Percentiles rank a stretch among this genome's conserved stretches.
Conservation (phyloP, 2,888 invertebrate genomes). For the Cheilosia soror region DNA sequence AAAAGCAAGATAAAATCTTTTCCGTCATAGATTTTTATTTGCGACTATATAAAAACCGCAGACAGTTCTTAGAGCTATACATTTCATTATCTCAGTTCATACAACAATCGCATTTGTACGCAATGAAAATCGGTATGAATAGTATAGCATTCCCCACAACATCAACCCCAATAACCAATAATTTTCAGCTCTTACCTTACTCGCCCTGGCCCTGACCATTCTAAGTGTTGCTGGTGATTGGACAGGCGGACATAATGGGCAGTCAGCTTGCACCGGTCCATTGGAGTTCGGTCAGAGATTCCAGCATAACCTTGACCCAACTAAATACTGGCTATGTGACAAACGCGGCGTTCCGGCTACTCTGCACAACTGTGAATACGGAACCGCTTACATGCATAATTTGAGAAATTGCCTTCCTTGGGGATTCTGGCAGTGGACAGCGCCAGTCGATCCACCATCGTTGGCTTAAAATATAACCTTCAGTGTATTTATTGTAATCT, state of each 20-base stretch:
- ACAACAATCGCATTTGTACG: conserved; percentile 26
- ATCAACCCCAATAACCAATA: not conserved
- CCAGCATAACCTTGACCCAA: conserved; percentile 81
- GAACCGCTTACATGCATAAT: conserved; percentile 80
- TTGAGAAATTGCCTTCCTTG: conserved; percentile 81
- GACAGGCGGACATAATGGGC: conserved; percentile 78
- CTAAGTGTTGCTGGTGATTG: conserved; percentile 65
- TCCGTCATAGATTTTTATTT: not conserved
- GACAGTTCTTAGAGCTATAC: not conserved
- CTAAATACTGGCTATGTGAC: conserved; percentile 81
- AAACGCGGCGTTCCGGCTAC: conserved; percentile 77
- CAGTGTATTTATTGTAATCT: conserved; percentile 6
- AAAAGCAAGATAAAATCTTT: conserved; percentile 18
- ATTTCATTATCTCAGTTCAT: conserved; percentile 5
- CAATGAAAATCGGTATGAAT: conserved; percentile 75
- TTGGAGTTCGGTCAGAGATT: conserved; percentile 79
- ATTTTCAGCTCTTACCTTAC: conserved; percentile 25
- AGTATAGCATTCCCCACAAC: not conserved
- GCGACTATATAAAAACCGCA: conserved; percentile 35
- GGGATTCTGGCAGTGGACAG: conserved; percentile 81
- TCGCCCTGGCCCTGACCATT: conserved; percentile 29
- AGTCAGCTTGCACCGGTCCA: conserved; percentile 80
- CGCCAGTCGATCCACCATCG: conserved; percentile 80
- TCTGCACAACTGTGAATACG: conserved; percentile 79
- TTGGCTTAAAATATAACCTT: conserved; percentile 69